Conservation (phyloP, 1,140 invertebrate genomes). For the Copidosoma floridanum region DNA sequence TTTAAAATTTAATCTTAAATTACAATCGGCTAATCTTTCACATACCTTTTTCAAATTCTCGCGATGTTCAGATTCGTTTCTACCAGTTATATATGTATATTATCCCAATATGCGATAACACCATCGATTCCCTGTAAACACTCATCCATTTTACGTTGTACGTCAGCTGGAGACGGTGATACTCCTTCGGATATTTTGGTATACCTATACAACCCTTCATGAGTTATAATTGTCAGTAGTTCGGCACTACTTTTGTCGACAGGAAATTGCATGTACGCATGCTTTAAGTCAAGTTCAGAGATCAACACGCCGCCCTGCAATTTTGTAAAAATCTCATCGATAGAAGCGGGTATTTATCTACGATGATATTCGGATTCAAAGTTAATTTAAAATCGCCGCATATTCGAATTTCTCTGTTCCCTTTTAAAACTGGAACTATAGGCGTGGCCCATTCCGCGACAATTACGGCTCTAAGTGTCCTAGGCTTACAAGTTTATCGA, state of each 20-base stretch:
- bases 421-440: no score
- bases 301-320: no score
- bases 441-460: slow-evolving; percentile 47
- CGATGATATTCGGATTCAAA: slow-evolving; percentile 15
- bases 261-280: neutral
- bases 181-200: slow-evolving; percentile 22
- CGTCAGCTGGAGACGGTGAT: neutral
- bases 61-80: no score
- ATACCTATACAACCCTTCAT: slow-evolving; percentile 11
- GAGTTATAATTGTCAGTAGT: slow-evolving; percentile 34
- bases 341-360: slow-evolving; percentile 3
- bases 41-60: no score
- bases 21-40: no score
- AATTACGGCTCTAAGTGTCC: no score
- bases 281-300: neutral
- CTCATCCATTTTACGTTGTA: slow-evolving; percentile 17
- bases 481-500: slow-evolving; percentile 30
- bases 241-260: neutral
- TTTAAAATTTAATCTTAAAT: no score
- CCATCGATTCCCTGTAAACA: slow-evolving; percentile 4
- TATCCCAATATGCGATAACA: slow-evolving; percentile 12
- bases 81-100: slow-evolving; percentile 13
- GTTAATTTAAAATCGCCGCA: slow-evolving; percentile 33
- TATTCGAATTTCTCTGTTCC: slow-evolving; percentile 43
- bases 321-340: no score